Conservation (phyloP, 2,888 invertebrate genomes). For the Strigamia transsilvanica region DNA sequence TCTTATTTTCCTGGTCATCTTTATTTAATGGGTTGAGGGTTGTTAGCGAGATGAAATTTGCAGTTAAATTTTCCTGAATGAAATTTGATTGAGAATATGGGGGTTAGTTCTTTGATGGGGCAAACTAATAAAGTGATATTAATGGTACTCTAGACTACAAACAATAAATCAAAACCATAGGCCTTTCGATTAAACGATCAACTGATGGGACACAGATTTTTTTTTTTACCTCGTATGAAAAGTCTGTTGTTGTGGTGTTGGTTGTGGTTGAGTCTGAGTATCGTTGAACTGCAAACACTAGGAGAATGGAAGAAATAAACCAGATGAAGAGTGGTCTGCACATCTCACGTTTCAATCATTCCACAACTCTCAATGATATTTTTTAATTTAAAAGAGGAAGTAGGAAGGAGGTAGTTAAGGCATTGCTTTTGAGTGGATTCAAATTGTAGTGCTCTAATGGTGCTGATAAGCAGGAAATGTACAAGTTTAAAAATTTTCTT, state of each 20-base stretch:
- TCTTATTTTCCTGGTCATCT: not conserved
- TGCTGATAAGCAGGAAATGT: not conserved
- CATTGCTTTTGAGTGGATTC: conserved; percentile 1
- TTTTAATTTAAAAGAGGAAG: conserved; percentile 1
- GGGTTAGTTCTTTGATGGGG: too few species aligned
- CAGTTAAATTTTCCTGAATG: not conserved
- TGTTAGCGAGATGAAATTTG: not conserved
- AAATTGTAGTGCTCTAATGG: not conserved
- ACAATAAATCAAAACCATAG: too few species aligned
- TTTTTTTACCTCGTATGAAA: not conserved
- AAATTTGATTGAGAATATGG: too few species aligned
- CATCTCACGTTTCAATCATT: not conserved
- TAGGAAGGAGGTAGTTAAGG: conserved; percentile 2
- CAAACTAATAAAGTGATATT: too few species aligned
- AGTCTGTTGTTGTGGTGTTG: not conserved
- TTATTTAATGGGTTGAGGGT: not conserved
- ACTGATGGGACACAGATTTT: not conserved
- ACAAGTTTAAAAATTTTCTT: not conserved
- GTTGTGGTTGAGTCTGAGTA: not conserved
- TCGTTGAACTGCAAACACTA: not conserved
- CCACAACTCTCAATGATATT: not conserved
- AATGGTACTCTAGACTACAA: too few species aligned
- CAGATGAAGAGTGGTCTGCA: conserved; percentile 3
- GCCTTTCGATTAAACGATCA: too few species aligned
- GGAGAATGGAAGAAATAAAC: not conserved